Percentiles rank a stretch among this genome's conserved stretches.
phyloP scores from a whole-genome alignment of 2,888 invertebrate species.

The Vannuccia rotundouncinata region DNA sequence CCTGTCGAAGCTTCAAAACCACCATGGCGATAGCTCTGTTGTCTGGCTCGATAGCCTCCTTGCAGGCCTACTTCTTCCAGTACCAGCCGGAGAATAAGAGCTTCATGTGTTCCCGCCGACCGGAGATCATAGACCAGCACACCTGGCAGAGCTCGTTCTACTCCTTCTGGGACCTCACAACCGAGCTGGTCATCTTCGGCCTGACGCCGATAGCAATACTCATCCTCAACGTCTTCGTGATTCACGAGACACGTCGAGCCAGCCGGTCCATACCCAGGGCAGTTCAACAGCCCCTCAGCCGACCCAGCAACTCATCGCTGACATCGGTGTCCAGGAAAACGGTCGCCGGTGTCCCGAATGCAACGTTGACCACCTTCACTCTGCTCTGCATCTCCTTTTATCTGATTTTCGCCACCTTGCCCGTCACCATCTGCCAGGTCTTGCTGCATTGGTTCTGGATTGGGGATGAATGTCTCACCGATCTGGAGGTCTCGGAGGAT shows the following conservation, averaged over 20 bases:
- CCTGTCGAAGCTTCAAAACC: slow-evolving; percentile 47
- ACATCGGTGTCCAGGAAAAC: neutral
- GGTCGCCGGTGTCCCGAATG: neutral
- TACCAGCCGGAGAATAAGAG: slow-evolving; percentile 42
- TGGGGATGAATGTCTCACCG: slow-evolving; percentile 43
- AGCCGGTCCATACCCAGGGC: neutral
- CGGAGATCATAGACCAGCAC: slow-evolving; percentile 43
- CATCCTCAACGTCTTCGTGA: slow-evolving; percentile 53
- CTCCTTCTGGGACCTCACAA: slow-evolving; percentile 51
- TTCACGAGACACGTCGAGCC: slow-evolving; percentile 45
- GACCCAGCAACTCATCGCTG: neutral
- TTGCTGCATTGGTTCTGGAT: slow-evolving; percentile 40
- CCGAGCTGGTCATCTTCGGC: slow-evolving; percentile 51
- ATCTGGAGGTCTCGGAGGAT: slow-evolving; percentile 45
- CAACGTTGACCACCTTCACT: slow-evolving; percentile 3
- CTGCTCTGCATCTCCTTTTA: slow-evolving; percentile 33
- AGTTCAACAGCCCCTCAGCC: neutral
- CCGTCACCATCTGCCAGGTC: slow-evolving; percentile 24
- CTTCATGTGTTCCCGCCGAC: slow-evolving; percentile 44
- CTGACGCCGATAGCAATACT: slow-evolving; percentile 52
- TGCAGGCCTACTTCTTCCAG: slow-evolving; percentile 53
- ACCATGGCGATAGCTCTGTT: slow-evolving; percentile 45
- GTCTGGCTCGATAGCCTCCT: slow-evolving; percentile 46
- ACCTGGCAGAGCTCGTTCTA: slow-evolving; percentile 45
- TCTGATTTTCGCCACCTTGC: slow-evolving; percentile 22